Percentiles rank a stretch among this genome's conserved stretches.
Conservation (phyloP, 2,113 vertebrate genomes). For the Diphyllodes magnificus region DNA sequence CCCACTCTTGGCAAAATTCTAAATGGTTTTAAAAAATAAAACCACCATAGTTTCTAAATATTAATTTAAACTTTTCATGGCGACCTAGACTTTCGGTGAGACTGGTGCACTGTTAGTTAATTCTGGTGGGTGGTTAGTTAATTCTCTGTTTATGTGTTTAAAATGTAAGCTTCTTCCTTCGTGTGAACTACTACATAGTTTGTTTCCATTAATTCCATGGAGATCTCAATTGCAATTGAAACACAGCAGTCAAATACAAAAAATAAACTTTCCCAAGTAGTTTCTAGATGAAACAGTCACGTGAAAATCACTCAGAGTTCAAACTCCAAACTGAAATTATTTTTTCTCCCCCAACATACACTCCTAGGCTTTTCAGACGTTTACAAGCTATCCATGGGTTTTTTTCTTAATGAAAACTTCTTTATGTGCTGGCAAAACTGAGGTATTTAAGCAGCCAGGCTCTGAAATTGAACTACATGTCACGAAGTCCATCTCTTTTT, state of each 20-base stretch:
- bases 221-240: neutral
- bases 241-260: neutral
- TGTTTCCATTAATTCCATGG: neutral
- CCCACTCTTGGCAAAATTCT: neutral
- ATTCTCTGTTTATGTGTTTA: neutral
- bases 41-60: neutral
- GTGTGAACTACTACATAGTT: neutral
- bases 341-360: neutral
- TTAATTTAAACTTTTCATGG: neutral
- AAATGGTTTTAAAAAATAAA: neutral
- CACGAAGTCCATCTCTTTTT: neutral
- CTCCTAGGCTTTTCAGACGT: neutral
- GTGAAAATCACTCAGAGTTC: neutral
- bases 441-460: neutral
- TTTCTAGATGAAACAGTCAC: neutral
- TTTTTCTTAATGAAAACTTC: neutral
- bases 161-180: neutral
- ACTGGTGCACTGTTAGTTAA: neutral
- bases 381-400: neutral
- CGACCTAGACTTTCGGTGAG: neutral
- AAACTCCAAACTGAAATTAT: neutral
- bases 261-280: neutral
- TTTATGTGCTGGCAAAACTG: neutral
- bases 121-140: neutral
- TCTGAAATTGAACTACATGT: neutral